phyloP scores from a whole-genome alignment of 2,888 invertebrate species.

The Drosophila mercatorum region DNA sequence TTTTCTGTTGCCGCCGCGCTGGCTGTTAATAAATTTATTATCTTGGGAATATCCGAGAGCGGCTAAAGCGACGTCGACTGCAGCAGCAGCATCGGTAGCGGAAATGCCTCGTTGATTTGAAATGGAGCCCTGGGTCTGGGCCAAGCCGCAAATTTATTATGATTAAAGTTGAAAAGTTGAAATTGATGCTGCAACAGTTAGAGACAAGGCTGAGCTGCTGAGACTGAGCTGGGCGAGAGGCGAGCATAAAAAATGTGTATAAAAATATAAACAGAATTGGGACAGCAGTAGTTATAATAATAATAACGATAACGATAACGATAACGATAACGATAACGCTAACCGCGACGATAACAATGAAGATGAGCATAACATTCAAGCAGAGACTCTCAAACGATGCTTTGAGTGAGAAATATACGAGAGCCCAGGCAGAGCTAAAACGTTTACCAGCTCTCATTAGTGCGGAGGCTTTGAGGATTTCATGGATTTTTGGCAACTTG shows the following conservation, averaged over 20 bases:
- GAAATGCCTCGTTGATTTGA: slow-evolving; percentile 77
- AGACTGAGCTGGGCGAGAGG: background rate
- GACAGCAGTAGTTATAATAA: slow-evolving; percentile 2
- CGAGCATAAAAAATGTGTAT: background rate
- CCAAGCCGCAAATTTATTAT: slow-evolving; percentile 76
- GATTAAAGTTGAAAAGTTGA: slow-evolving; percentile 79
- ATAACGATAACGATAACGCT: slow-evolving; percentile 17
- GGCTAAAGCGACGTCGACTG: slow-evolving; percentile 15
- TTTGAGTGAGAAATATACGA: background rate
- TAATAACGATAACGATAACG: slow-evolving; percentile 13
- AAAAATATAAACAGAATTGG: slow-evolving; percentile 4
- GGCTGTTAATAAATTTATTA: slow-evolving; percentile 82
- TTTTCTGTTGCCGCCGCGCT: slow-evolving; percentile 35
- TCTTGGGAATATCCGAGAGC: slow-evolving; percentile 73
- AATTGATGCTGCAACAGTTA: slow-evolving; percentile 69
- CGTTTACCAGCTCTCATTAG: background rate
- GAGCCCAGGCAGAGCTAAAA: background rate
- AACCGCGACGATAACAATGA: slow-evolving; percentile 31
- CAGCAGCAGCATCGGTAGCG: slow-evolving; percentile 33
- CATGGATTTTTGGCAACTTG: too few species aligned
- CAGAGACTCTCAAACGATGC: background rate
- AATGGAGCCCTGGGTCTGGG: slow-evolving; percentile 64
- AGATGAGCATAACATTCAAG: slow-evolving; percentile 23
- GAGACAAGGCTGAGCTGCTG: background rate
- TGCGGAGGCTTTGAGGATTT: background rate